Evolutionary conservation across 2,113 vertebrate species (phyloP).

Genomic region (Psittacus erithacus): DNA sequence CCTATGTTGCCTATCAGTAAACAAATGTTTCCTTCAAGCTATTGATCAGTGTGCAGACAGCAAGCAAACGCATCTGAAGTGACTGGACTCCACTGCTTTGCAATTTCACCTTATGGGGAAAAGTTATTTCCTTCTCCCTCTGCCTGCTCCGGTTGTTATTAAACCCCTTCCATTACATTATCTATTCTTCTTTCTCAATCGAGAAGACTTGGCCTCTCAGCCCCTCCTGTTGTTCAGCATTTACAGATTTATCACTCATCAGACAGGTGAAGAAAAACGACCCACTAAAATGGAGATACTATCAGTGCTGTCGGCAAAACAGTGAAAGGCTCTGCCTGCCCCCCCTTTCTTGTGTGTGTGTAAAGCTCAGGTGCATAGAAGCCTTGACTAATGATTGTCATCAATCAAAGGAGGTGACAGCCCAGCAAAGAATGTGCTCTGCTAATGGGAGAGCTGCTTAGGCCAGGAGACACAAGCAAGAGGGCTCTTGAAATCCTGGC

Average conservation of each 20-base stretch:
- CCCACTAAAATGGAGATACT: slow-evolving; percentile 45
- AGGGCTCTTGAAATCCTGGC: slow-evolving; percentile 18
- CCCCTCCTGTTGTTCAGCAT: slow-evolving; percentile 6
- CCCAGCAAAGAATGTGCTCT: slow-evolving; percentile 27
- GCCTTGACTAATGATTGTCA: slow-evolving; percentile 62
- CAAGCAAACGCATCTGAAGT: not conserved
- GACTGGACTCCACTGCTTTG: not conserved
- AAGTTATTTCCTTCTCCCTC: not conserved
- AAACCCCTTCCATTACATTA: slow-evolving; percentile 22
- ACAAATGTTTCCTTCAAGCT: not conserved
- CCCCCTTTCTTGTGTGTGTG: not conserved
- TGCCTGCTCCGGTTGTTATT: not conserved
- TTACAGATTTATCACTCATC: slow-evolving; percentile 36
- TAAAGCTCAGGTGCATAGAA: slow-evolving; percentile 58
- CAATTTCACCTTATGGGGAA: not conserved
- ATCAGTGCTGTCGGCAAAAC: slow-evolving; percentile 47
- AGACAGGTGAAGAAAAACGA: slow-evolving; percentile 65
- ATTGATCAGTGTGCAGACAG: not conserved
- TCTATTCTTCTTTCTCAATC: slow-evolving; percentile 42
- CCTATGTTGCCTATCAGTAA: not conserved
- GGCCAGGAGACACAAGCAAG: slow-evolving; percentile 1
- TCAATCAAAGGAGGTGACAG: slow-evolving; percentile 51
- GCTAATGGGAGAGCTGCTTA: slow-evolving; percentile 34
- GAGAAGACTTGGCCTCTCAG: not conserved
- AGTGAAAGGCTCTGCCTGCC: not conserved